These are phyloP conservation scores for Macroramphosus scolopax DNA, from an alignment of 2,797 vertebrate genomes.

Conservation along the genomic window DNA sequence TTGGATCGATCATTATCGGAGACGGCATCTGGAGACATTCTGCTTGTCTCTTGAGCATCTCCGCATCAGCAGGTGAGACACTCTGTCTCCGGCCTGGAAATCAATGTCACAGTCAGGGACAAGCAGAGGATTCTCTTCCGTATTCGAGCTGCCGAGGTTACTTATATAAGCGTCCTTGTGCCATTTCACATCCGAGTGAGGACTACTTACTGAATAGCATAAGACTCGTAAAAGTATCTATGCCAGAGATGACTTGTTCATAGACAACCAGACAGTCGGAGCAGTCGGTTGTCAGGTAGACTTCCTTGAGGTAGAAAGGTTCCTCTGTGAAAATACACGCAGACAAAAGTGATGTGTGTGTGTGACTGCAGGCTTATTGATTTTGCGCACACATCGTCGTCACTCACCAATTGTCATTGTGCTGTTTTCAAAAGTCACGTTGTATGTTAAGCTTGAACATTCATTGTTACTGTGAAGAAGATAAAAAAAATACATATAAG, in stretches of 20 bases:
- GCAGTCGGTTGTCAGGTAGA: constrained; percentile 57
- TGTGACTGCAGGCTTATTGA: neutral
- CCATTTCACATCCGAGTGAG: too few species aligned
- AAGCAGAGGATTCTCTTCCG: too few species aligned
- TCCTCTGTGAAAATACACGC: constrained; percentile 44
- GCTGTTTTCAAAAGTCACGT: constrained; percentile 67
- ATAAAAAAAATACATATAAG: too few species aligned
- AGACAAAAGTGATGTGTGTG: neutral
- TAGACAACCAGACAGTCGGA: constrained; percentile 50
- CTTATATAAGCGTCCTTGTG: too few species aligned
- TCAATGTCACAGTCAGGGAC: neutral
- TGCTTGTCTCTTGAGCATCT: constrained; percentile 52
- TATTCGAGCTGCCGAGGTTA: too few species aligned
- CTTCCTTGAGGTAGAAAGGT: constrained; percentile 61
- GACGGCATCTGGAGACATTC: constrained; percentile 51
- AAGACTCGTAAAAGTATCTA: constrained; percentile 50
- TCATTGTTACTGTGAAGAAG: constrained; percentile 29
- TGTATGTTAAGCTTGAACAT: constrained; percentile 50
- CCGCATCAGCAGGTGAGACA: constrained; percentile 25
- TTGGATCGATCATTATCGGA: constrained; percentile 34
- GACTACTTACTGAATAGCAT: constrained; percentile 63
- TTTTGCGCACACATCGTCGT: neutral
- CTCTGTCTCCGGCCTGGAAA: constrained; percentile 49
- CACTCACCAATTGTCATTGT: constrained; percentile 59
- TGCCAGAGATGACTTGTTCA: constrained; percentile 48